Conservation (phyloP, 2,888 invertebrate genomes). For the Polydrusus tereticollis region DNA sequence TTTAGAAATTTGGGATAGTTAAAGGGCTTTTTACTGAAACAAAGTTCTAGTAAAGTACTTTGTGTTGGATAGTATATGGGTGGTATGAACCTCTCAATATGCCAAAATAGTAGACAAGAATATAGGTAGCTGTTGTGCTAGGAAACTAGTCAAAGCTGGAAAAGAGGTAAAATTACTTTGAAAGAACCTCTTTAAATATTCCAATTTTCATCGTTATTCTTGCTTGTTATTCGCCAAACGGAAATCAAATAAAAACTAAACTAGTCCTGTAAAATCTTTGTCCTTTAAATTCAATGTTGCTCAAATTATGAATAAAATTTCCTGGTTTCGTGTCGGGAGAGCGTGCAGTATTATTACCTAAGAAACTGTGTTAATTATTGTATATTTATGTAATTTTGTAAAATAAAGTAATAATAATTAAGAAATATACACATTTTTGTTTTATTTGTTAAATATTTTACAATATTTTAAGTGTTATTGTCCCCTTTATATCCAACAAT, state of each 20-base stretch:
- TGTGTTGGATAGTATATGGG: too few relatives aligned
- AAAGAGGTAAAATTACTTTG: background rate
- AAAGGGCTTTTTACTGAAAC: constrained; percentile 23
- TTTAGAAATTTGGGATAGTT: constrained; percentile 1
- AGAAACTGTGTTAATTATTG: constrained; percentile 64
- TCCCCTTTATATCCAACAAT: too few relatives aligned
- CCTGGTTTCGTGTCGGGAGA: constrained; percentile 50
- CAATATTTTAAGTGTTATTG: too few relatives aligned
- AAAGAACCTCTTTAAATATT: background rate
- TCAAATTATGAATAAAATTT: constrained; percentile 49
- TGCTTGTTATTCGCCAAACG: constrained; percentile 28
- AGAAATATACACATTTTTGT: background rate
- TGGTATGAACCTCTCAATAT: too few relatives aligned
- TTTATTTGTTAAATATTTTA: background rate
- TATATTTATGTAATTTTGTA: constrained; percentile 58
- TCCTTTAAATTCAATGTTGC: constrained; percentile 25
- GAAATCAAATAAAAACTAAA: constrained; percentile 30
- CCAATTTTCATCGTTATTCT: background rate
- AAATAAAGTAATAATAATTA: constrained; percentile 14
- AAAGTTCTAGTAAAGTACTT: too few relatives aligned
- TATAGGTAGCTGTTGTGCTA: background rate
- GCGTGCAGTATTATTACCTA: constrained; percentile 64
- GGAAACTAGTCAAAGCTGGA: background rate
- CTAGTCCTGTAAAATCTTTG: constrained; percentile 16
- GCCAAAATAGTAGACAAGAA: too few relatives aligned